phyloP scores from a whole-genome alignment of 2,113 vertebrate genomes.

The Puffinus mauretanicus region DNA sequence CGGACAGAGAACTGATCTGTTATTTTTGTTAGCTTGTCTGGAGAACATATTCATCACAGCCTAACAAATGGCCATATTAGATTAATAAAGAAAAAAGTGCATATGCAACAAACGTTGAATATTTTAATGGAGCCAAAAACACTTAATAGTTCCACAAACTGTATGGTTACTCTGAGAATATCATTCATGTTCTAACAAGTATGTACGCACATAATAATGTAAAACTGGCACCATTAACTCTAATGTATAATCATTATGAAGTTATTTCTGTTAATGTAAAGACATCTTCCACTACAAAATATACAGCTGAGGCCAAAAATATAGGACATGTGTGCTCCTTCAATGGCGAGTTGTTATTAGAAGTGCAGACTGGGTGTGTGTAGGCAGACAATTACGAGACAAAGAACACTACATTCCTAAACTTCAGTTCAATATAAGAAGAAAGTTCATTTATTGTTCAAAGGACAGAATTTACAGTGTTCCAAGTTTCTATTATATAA shows the following conservation, averaged over 20 bases:
- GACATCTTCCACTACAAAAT: constrained; percentile 38
- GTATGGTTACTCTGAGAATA: background rate
- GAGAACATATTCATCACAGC: constrained; percentile 15
- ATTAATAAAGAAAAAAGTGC: background rate
- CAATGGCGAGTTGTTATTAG: constrained; percentile 2
- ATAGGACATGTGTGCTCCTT: background rate
- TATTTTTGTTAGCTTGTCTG: background rate
- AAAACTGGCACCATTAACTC: background rate
- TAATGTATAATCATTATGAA: background rate
- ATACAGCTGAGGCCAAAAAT: constrained; percentile 45
- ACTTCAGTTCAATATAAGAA: constrained; percentile 52
- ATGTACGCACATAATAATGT: background rate
- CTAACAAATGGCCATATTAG: background rate
- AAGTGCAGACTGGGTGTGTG: constrained; percentile 1
- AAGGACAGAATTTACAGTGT: constrained; percentile 61
- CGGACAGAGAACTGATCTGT: background rate
- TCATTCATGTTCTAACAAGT: background rate
- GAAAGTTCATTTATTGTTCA: constrained; percentile 65
- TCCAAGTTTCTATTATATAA: constrained; percentile 69
- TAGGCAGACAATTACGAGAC: constrained; percentile 51
- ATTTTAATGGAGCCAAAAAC: background rate
- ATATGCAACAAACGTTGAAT: background rate
- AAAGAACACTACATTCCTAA: constrained; percentile 60
- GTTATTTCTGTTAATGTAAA: constrained; percentile 51
- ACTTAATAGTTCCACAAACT: background rate